Conservation (phyloP, 2,113 vertebrate species). For the Indri indri region DNA sequence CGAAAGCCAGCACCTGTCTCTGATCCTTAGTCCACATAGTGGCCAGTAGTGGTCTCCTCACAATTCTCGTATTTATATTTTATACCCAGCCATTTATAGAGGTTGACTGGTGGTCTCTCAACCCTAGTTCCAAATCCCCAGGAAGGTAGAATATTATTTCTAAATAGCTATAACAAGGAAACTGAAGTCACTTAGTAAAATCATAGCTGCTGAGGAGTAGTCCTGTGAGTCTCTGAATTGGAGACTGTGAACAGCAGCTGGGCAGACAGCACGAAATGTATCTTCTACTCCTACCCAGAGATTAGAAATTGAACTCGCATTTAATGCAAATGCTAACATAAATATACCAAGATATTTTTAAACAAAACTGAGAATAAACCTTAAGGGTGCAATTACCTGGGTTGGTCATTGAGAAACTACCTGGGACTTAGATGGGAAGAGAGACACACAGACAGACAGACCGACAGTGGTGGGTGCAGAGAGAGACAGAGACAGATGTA, state of each 20-base stretch:
- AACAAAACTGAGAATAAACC: neutral
- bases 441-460: neutral
- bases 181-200: neutral
- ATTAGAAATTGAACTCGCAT: neutral
- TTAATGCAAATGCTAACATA: neutral
- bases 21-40: neutral
- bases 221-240: accelerated
- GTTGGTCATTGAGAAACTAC: neutral
- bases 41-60: neutral
- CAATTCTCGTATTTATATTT: neutral
- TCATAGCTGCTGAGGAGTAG: neutral
- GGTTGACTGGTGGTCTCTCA: neutral
- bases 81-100: neutral
- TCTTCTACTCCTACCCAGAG: neutral
- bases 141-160: neutral
- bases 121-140: neutral
- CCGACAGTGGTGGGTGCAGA: neutral
- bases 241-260: neutral
- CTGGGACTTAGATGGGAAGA: neutral
- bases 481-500: neutral
- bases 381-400: neutral
- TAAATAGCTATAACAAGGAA: neutral
- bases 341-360: neutral
- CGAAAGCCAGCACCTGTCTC: neutral
- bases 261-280: neutral